phyloP scores from a whole-genome alignment of 1,140 invertebrate species.

The Helicoverpa zea region DNA sequence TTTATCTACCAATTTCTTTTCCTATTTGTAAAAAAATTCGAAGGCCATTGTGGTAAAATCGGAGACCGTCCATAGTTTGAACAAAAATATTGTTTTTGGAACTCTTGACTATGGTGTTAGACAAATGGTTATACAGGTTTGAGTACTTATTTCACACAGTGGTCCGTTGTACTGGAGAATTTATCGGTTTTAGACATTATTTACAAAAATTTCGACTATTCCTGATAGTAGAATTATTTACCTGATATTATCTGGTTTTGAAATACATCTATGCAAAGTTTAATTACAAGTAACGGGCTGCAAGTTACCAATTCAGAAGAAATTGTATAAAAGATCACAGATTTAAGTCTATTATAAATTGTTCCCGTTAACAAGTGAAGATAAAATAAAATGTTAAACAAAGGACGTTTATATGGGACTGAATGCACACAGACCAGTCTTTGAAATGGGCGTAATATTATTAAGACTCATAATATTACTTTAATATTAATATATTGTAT shows the following conservation, averaged over 20 bases:
- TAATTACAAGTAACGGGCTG: background rate
- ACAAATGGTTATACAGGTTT: background rate
- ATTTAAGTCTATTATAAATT: conserved; percentile 42
- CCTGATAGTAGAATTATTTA: no score
- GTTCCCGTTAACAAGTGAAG: conserved; percentile 35
- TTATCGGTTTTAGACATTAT: background rate
- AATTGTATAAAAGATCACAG: conserved; percentile 38
- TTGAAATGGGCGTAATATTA: background rate
- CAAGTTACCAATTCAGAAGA: conserved; percentile 11
- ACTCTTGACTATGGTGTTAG: background rate
- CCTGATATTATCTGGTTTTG: no score
- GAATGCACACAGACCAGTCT: conserved; percentile 32
- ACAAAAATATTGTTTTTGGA: conserved; percentile 16
- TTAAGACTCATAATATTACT: background rate
- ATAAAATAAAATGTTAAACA: conserved; percentile 1
- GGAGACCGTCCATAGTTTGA: conserved; percentile 45
- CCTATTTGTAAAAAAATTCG: conserved; percentile 62
- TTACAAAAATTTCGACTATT: no score
- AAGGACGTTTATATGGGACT: conserved; percentile 12
- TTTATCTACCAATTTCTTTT: conserved; percentile 64
- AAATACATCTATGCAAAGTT: background rate
- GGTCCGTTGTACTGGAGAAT: background rate
- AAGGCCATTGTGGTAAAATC: conserved; percentile 69
- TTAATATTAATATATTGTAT: conserved; percentile 59
- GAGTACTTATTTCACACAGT: background rate